These are phyloP conservation scores for Himalopsyche kuldschensis DNA, from an alignment of 2,888 invertebrate genomes.

Conservation along the genomic window DNA sequence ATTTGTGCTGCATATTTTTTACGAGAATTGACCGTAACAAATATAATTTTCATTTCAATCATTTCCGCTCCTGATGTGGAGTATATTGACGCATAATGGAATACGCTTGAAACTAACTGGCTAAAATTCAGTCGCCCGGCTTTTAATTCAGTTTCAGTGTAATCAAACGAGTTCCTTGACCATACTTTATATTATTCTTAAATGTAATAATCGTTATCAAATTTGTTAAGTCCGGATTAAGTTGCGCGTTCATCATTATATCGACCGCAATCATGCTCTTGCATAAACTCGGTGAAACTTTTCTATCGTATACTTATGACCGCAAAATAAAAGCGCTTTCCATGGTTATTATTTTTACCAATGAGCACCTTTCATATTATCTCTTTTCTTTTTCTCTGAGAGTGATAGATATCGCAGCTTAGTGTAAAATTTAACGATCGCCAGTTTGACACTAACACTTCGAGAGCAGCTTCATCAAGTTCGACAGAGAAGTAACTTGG, in stretches of 20 bases:
- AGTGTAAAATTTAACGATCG: background rate
- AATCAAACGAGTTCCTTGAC: too few species aligned
- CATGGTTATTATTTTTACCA: background rate
- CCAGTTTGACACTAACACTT: background rate
- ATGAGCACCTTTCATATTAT: background rate
- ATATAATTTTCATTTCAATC: too few species aligned
- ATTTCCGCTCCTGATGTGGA: too few species aligned
- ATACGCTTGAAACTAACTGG: too few species aligned
- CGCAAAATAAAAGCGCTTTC: background rate
- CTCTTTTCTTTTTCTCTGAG: background rate
- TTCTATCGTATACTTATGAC: background rate
- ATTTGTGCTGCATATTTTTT: too few species aligned
- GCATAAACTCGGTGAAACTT: background rate
- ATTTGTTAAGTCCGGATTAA: background rate
- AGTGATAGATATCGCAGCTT: background rate
- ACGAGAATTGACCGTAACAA: too few species aligned
- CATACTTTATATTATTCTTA: background rate
- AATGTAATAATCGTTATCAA: background rate
- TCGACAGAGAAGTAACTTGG: too few species aligned
- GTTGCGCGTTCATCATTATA: background rate
- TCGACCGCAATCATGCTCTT: background rate
- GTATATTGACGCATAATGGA: too few species aligned
- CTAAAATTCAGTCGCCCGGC: too few species aligned
- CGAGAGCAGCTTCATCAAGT: background rate
- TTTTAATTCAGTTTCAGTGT: too few species aligned